A percentile compares a stretch with the other conserved stretches of the same genome.
These are phyloP conservation scores for Dendronephthya gigantea DNA, from an alignment of 64 coral and sea anemone genomes.

Conservation along the genomic window DNA sequence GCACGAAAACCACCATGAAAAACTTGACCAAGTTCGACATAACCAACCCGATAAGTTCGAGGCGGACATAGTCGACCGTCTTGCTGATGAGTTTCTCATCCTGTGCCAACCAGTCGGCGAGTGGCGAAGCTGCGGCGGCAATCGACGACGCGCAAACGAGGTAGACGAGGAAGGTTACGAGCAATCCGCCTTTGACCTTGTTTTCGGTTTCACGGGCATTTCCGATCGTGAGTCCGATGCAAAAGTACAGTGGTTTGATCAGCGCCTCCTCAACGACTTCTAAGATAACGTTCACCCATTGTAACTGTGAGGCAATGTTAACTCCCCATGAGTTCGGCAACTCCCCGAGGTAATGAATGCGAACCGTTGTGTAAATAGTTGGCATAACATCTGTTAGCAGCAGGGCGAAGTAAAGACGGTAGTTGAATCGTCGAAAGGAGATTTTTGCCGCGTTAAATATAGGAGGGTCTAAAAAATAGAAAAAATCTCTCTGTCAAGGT, in stretches of 20 bases:
- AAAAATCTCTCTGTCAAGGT: background rate
- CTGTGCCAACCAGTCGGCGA: background rate
- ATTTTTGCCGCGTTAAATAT: background rate
- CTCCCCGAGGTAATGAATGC: background rate
- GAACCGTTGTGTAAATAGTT: slow-evolving; percentile 10
- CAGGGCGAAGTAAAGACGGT: background rate
- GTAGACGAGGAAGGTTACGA: background rate
- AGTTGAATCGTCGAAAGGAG: background rate
- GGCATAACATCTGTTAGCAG: background rate
- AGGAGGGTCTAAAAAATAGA: background rate
- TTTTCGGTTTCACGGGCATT: background rate
- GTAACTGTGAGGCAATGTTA: slow-evolving; percentile 1
- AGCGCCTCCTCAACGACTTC: slow-evolving; percentile 10
- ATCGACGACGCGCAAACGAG: background rate
- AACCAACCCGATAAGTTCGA: background rate
- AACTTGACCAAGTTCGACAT: background rate
- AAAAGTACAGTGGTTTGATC: slow-evolving; percentile 5
- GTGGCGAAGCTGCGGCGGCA: background rate
- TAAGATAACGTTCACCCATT: background rate
- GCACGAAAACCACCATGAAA: background rate
- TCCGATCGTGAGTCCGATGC: slow-evolving; percentile 1
- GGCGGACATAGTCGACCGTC: background rate
- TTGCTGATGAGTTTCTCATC: background rate
- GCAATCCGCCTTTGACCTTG: background rate
- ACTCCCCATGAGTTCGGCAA: background rate